phyloP scores from a whole-genome alignment of 2,797 vertebrate species.

The Artibeus jamaicensis region DNA sequence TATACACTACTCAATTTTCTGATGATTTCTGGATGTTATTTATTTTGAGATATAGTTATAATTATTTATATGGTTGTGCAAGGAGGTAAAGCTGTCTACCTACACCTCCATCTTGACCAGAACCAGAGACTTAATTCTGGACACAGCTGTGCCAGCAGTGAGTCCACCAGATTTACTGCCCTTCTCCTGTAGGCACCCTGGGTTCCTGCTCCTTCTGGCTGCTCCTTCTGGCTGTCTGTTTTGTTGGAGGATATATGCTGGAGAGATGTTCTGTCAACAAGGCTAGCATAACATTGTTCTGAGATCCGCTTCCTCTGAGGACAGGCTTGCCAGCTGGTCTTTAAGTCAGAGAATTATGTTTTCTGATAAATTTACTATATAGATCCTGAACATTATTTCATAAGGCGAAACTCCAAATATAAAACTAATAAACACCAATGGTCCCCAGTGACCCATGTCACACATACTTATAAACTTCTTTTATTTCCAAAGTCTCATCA shows the following conservation, averaged over 20 bases:
- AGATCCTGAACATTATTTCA: background rate
- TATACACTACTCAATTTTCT: background rate
- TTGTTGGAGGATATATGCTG: fast-evolving
- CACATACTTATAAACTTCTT: fast-evolving
- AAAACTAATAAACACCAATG: fast-evolving
- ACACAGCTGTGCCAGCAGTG: fast-evolving
- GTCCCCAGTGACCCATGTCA: fast-evolving
- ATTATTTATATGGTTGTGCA: background rate
- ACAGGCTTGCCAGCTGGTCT: background rate
- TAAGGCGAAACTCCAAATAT: background rate
- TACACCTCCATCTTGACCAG: background rate
- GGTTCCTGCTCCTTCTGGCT: fast-evolving
- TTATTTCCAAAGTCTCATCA: background rate
- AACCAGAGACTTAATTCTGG: background rate
- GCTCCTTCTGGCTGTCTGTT: fast-evolving
- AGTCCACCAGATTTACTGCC: fast-evolving
- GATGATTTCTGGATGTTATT: background rate
- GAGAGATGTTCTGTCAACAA: fast-evolving
- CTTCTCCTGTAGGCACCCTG: fast-evolving
- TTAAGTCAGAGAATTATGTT: background rate
- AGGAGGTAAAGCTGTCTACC: background rate
- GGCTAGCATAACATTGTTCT: fast-evolving
- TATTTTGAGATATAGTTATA: background rate
- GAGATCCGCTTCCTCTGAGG: background rate
- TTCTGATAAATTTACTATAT: fast-evolving